A percentile compares a stretch with the other conserved stretches of the same genome.
Evolutionary conservation across 2,888 invertebrate genomes (phyloP).

Genomic region (Phrixothrix hirtus): DNA sequence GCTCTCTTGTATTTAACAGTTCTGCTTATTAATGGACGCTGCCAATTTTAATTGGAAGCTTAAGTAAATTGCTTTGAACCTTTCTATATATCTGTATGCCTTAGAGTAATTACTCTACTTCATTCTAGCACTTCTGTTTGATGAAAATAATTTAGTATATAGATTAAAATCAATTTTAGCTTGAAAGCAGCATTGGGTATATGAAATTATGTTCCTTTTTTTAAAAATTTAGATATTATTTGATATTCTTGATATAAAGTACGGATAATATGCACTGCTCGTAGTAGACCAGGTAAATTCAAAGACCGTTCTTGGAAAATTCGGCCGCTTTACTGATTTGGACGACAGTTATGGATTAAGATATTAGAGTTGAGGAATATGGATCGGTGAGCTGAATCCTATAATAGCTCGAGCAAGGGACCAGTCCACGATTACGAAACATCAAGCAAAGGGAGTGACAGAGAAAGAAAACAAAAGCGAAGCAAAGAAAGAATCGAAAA

Average conservation of each 20-base stretch:
- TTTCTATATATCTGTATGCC: no score
- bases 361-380: constrained; percentile 42
- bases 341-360: constrained; percentile 37
- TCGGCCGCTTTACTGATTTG: constrained; percentile 15
- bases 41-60: no score
- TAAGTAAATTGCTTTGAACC: no score
- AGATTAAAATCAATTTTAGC: no score
- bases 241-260: neutral
- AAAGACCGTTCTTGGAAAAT: neutral
- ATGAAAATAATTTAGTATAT: no score
- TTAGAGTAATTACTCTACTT: no score
- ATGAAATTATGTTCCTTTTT: no score
- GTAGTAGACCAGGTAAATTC: neutral
- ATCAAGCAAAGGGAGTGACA: constrained; percentile 15
- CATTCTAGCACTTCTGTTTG: no score
- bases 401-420: constrained; percentile 34
- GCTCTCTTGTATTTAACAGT: no score
- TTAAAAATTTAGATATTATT: neutral
- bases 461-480: constrained; percentile 15
- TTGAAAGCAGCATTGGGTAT: no score
- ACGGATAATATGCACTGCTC: neutral
- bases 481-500: constrained; percentile 18
- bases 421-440: constrained; percentile 28
- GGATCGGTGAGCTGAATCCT: constrained; percentile 38
- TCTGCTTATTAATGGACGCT: no score